Evolutionary conservation across 1,140 invertebrate species (phyloP).

Genomic region (Bombus haemorrhoidalis): DNA sequence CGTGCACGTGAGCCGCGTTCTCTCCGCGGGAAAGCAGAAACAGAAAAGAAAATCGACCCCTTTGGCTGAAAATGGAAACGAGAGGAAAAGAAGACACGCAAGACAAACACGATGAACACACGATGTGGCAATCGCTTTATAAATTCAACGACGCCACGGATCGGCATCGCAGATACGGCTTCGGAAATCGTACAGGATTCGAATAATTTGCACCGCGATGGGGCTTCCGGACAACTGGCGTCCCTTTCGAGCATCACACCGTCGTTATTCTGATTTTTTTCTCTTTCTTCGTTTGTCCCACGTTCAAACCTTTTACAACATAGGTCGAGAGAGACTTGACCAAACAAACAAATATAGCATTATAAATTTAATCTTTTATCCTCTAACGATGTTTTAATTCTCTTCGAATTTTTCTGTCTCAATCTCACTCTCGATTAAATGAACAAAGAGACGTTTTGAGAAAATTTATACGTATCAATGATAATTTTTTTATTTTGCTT

Average conservation of each 20-base stretch:
- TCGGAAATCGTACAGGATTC: slow-evolving; percentile 82
- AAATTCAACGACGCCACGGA: slow-evolving; percentile 69
- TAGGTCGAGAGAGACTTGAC: not conserved
- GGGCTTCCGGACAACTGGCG: slow-evolving; percentile 70
- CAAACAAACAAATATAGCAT: no score
- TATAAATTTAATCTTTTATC: no score
- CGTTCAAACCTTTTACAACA: not conserved
- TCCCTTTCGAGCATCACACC: slow-evolving; percentile 3
- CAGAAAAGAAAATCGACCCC: slow-evolving; percentile 2
- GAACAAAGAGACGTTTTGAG: no score
- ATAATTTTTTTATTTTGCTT: no score
- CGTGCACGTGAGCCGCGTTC: slow-evolving; percentile 54
- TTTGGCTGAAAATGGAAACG: slow-evolving; percentile 32
- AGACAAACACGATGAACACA: slow-evolving; percentile 3
- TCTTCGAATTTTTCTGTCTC: no score
- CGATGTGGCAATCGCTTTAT: slow-evolving; percentile 70
- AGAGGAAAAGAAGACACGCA: not conserved
- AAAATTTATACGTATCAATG: no score
- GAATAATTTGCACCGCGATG: slow-evolving; percentile 78
- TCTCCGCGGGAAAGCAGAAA: not conserved
- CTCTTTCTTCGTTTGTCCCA: slow-evolving; percentile 14
- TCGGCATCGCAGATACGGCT: slow-evolving; percentile 77
- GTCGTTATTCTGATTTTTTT: not conserved
- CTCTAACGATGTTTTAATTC: no score
- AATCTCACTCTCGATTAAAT: no score